Conservation (phyloP, 2,888 invertebrate species). For the Sinhomidia bicolor region DNA sequence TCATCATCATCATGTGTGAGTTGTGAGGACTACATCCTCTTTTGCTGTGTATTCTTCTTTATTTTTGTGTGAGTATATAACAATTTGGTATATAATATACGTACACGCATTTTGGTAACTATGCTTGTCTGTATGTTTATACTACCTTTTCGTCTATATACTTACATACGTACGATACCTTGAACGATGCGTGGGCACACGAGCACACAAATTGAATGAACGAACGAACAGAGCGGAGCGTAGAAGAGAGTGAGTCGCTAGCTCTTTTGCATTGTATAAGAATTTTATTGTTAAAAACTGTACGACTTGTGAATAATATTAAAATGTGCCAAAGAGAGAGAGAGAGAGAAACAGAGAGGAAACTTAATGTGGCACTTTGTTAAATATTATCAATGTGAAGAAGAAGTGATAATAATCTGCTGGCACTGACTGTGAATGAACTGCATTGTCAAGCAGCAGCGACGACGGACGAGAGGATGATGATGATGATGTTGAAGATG, state of each 20-base stretch:
- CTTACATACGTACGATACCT: too few species aligned
- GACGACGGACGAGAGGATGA: not conserved
- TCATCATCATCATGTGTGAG: not conserved
- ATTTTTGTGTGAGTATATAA: not conserved
- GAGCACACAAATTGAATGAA: constrained; percentile 34
- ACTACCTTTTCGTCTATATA: constrained; percentile 2
- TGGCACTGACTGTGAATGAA: constrained; percentile 49
- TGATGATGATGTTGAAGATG: not conserved
- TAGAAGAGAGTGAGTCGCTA: not conserved
- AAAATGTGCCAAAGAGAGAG: constrained; percentile 9
- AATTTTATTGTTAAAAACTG: constrained; percentile 19
- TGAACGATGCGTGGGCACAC: constrained; percentile 54
- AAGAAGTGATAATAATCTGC: constrained; percentile 48
- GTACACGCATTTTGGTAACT: not conserved
- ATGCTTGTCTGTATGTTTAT: not conserved
- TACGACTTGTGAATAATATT: constrained; percentile 33
- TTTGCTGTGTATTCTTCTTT: not conserved
- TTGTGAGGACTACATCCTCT: constrained; percentile 2
- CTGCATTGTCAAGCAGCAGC: constrained; percentile 21
- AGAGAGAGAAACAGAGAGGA: constrained; percentile 40
- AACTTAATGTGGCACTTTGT: constrained; percentile 44
- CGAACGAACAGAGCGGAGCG: constrained; percentile 5
- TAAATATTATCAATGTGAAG: constrained; percentile 44
- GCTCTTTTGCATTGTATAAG: not conserved
- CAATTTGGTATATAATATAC: too few species aligned